Evolutionary conservation across 2,797 vertebrate species (phyloP).

Genomic region (Synanceia verrucosa): DNA sequence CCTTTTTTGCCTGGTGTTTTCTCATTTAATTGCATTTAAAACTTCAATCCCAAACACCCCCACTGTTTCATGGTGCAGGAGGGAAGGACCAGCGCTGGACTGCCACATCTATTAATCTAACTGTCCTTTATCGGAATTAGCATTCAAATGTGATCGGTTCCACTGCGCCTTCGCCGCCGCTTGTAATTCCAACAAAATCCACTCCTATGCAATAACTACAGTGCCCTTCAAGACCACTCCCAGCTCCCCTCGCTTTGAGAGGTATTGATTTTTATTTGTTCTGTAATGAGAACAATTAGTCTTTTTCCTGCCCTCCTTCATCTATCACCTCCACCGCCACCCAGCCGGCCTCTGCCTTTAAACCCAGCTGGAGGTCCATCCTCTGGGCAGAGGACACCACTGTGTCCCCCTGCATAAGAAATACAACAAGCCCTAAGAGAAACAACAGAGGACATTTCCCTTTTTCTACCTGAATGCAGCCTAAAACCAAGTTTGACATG

Average conservation of each 20-base stretch:
- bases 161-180: conserved; percentile 63
- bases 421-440: conserved; percentile 3
- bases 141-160: conserved; percentile 80
- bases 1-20: conserved; percentile 69
- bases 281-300: conserved; percentile 84
- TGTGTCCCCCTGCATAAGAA: conserved; percentile 18
- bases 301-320: conserved; percentile 75
- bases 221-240: conserved; percentile 70
- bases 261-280: conserved; percentile 82
- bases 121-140: conserved; percentile 79
- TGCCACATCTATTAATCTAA: conserved; percentile 78
- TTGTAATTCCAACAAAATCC: conserved; percentile 75
- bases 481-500: neutral
- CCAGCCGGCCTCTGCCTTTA: conserved; percentile 47
- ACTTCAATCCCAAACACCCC: conserved; percentile 74
- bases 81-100: conserved; percentile 54
- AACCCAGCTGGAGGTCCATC: conserved; percentile 53
- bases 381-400: conserved; percentile 46
- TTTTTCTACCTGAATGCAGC: neutral
- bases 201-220: conserved; percentile 79
- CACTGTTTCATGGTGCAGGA: conserved; percentile 45
- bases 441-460: conserved; percentile 15
- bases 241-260: conserved; percentile 69
- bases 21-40: conserved; percentile 79
- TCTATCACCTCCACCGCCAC: conserved; percentile 72